Evolutionary conservation across 2,888 invertebrate genomes (phyloP), one percentile per base, ranked within the genome.

Genomic region (Habrosyne pyritoides): DNA sequence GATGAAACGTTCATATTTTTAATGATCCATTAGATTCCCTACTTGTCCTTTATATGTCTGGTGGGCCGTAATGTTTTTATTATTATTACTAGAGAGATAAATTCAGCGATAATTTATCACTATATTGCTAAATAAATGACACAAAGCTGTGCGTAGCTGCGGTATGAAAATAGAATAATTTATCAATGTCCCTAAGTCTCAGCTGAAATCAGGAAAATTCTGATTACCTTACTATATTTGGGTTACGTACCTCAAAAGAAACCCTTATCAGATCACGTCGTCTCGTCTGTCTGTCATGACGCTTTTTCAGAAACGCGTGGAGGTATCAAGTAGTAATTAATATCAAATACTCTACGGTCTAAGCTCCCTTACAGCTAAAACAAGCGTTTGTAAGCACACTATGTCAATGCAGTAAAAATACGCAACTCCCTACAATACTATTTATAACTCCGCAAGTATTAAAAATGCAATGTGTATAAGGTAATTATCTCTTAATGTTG

Each of bases 1-100:
- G 79, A 75, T 75, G 67, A 75, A 82, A 77, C 70, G 75, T 72
- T 77, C 80, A 80, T 82, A 84, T 81, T 68, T 87, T 88, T 87
- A 84, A 88, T 84, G 84, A 76, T 67, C 83, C 76, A 82, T 89
- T 82, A 83, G 69, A 75, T 74, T 66, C 67, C 64, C 63, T 76
- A 64, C 75, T 81, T 77, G 73, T 42, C 77, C 73, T 81, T 81
- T 82, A 77, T 81, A 79, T 63, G 68, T 73, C 67, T 75, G 63
- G 24, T 59, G 74, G 73, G 71, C 74, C 76, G 60, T 79, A 77
- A 78, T 68, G 54, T 71, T 79, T 86, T 84, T 84, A 84, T 77
- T 81, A 81, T 81, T 79, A 84, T 80, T 77, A 74, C 80, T 57
- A 36, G 56, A 62, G 58, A 74, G 78, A 83, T 84, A 81, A 83